A percentile compares a stretch with the other conserved stretches of the same genome.
Evolutionary conservation across 2,797 vertebrate genomes (phyloP).

Genomic region (Carcharodon carcharias): DNA sequence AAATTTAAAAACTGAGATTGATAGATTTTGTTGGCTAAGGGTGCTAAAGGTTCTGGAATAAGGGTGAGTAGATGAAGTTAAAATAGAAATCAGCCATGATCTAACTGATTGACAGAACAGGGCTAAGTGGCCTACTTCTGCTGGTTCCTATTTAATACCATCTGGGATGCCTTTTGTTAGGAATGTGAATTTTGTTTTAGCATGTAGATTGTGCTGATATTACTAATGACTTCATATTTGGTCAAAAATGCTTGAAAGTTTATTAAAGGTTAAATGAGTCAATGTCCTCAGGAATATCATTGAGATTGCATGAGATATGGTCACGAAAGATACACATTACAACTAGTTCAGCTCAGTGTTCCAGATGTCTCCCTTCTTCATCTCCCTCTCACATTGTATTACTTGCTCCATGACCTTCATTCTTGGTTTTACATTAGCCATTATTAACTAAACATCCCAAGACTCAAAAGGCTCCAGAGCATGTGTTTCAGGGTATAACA

Average conservation of each 20-base stretch:
- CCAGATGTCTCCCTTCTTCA: constrained; percentile 1
- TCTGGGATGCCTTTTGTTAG: not conserved
- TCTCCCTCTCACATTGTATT: not conserved
- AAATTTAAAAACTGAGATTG: not conserved
- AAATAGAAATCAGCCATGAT: not conserved
- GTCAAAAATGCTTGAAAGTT: not conserved
- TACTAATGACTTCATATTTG: not conserved
- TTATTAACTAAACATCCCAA: not conserved
- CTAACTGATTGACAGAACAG: not conserved
- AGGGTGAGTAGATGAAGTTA: not conserved
- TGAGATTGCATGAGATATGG: not conserved
- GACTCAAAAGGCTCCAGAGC: not conserved
- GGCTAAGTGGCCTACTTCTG: not conserved
- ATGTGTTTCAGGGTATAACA: not conserved
- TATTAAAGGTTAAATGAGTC: not conserved
- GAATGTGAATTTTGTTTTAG: not conserved
- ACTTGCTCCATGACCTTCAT: not conserved
- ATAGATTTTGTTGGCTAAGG: not conserved
- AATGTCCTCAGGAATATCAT: not conserved
- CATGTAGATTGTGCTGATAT: not conserved
- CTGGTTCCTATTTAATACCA: not conserved
- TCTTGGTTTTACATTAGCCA: not conserved
- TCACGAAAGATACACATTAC: not conserved
- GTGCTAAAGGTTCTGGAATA: not conserved
- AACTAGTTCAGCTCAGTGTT: not conserved